These are phyloP conservation scores for Manis crassicaudata DNA, from an alignment of 2,797 vertebrate genomes.

Conservation along the genomic window DNA sequence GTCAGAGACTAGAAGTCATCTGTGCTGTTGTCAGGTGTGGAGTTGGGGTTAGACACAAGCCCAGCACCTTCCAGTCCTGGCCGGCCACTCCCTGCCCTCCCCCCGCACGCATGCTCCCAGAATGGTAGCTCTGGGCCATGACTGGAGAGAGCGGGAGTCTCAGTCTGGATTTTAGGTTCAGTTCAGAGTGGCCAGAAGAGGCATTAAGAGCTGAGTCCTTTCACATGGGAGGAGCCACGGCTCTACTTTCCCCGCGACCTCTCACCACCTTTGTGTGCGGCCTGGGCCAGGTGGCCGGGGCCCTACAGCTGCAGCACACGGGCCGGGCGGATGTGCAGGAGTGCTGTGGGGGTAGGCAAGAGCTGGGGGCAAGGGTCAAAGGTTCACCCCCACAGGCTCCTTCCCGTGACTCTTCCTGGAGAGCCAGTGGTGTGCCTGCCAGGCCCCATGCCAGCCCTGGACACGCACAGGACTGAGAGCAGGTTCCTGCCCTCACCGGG, in stretches of 20 bases:
- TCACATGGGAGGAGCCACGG: background rate
- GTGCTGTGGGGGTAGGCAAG: too few relatives aligned
- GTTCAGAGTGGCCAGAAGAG: background rate
- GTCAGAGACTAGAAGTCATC: background rate
- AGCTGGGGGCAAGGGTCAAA: background rate
- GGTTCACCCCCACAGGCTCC: too few relatives aligned
- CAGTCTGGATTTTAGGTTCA: background rate
- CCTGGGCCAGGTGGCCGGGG: background rate
- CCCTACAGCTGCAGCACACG: too few relatives aligned
- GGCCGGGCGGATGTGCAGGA: too few relatives aligned
- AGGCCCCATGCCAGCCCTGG: background rate
- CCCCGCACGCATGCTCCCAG: background rate
- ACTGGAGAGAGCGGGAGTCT: background rate
- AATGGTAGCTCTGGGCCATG: background rate
- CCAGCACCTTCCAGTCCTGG: background rate
- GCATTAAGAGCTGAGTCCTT: background rate
- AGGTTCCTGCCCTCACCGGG: background rate
- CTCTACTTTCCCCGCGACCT: background rate
- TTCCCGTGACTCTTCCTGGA: background rate
- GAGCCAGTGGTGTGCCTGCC: fast-evolving
- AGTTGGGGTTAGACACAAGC: background rate
- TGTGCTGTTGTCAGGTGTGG: background rate
- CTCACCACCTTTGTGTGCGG: fast-evolving
- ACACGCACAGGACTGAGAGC: background rate
- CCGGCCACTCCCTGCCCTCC: fast-evolving